Conservation (phyloP, 2,113 vertebrate genomes). For the Siphamia tubifer region DNA sequence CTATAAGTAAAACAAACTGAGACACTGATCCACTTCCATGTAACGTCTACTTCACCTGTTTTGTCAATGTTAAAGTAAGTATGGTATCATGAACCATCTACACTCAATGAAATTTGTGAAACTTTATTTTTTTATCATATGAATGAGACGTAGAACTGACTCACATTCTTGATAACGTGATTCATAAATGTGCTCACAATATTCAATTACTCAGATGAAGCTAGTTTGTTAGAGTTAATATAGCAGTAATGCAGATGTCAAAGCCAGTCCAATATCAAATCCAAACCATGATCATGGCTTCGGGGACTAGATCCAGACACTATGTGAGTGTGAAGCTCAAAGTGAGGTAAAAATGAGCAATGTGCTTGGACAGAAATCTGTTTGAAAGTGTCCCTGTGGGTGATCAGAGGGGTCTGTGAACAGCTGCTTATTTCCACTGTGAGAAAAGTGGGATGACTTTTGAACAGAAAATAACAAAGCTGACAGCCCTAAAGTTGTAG, state of each 20-base stretch:
- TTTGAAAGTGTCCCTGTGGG: neutral
- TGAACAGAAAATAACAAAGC: conserved; percentile 36
- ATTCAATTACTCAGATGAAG: too few species aligned
- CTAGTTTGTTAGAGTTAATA: neutral
- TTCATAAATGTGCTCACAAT: neutral
- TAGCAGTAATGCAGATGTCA: neutral
- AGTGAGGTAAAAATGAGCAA: neutral
- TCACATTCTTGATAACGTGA: too few species aligned
- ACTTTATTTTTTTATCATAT: too few species aligned
- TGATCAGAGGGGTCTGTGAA: conserved; percentile 5
- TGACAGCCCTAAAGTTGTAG: conserved; percentile 17
- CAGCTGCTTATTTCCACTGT: conserved; percentile 32
- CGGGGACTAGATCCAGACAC: neutral
- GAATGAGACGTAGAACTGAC: too few species aligned
- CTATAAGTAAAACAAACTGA: too few species aligned
- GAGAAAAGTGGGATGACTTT: conserved; percentile 2
- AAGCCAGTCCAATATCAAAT: neutral
- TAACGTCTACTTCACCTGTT: too few species aligned
- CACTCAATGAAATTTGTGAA: too few species aligned
- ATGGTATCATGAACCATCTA: too few species aligned
- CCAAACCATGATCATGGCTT: too few species aligned
- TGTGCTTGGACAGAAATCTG: neutral
- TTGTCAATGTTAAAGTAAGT: too few species aligned
- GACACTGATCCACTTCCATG: too few species aligned
- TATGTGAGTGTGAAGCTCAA: neutral